Evolutionary conservation across 2,113 vertebrate genomes (phyloP), one percentile per base, ranked within the genome.

Genomic region (Falco punctatus): DNA sequence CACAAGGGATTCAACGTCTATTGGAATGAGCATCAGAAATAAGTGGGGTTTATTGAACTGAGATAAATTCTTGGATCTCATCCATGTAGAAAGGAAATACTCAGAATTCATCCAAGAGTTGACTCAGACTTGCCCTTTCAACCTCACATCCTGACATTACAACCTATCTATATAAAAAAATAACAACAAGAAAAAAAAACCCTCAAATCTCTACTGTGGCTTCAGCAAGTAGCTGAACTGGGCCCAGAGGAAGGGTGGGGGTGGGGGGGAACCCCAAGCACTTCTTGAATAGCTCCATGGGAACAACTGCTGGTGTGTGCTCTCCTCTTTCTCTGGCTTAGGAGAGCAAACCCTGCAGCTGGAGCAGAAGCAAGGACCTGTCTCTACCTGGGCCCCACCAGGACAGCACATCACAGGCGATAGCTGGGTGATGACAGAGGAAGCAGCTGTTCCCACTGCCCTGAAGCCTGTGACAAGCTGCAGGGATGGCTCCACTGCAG

Each of bases 21-120:
- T 74, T 93, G 81, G 71, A 92, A 81, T 48, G 40, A 94, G 44
- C 82, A 91, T 93, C 92, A 94, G 86, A 90, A 96, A 86, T 90
- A 94, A 93, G 77, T 78, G 81, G 59, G 67, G 90, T 88, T 94
- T 96, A 92, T 64, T 94, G 94, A 96, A 96, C 96, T 88, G 64
- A 92, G 81, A 93, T 81, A 86, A 81, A 94, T 90, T 74, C 91
- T 75, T 93, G 92, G 80, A 96, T 78, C 86, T 88, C 88, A 92
- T 94, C 95, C 92, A 84, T 2, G 1, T 57, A 55, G 86, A 96
- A 96, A 93, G 88, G 95, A 96, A 96, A 96, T 88, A 74, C 77
- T 95, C 88, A 72, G 77, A 94, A 95, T 92, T 94, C 92, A 95
- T 59, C 57, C 2, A 70, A 91, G 94, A 81, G 49, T 89, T 95